Percentiles rank a stretch among this genome's conserved stretches.
Evolutionary conservation across 1,140 invertebrate species (phyloP).

Genomic region (Druon quercuslanigerum): DNA sequence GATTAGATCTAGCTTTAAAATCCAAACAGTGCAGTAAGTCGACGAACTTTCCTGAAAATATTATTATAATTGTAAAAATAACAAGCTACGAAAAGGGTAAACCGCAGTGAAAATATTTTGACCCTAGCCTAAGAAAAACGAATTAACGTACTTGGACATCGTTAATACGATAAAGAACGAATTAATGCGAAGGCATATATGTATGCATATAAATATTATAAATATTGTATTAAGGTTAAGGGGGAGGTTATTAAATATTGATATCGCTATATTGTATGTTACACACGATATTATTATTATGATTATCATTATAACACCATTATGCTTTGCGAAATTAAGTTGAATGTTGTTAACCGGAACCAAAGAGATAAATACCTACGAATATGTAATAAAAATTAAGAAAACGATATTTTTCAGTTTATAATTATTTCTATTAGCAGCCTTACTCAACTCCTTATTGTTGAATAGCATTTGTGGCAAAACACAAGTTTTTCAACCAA

Average conservation of each 20-base stretch:
- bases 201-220: slow-evolving; percentile 57
- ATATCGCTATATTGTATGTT: slow-evolving; percentile 71
- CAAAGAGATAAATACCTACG: slow-evolving; percentile 66
- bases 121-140: slow-evolving; percentile 62
- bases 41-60: slow-evolving; percentile 40
- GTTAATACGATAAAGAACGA: slow-evolving; percentile 57
- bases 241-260: slow-evolving; percentile 61
- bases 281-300: slow-evolving; percentile 61
- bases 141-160: slow-evolving; percentile 60
- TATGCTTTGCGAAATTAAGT: slow-evolving; percentile 72
- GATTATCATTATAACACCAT: slow-evolving; percentile 58
- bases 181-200: slow-evolving; percentile 67
- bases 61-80: slow-evolving; percentile 22
- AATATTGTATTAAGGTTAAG: slow-evolving; percentile 53
- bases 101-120: slow-evolving; percentile 64
- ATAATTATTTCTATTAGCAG: slow-evolving; percentile 1
- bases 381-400: slow-evolving; percentile 70
- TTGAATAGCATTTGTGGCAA: not conserved
- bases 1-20: slow-evolving; percentile 45
- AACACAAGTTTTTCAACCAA: not conserved
- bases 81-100: slow-evolving; percentile 54
- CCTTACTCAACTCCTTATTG: not conserved
- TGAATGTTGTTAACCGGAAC: slow-evolving; percentile 69
- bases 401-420: slow-evolving; percentile 32
- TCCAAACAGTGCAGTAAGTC: slow-evolving; percentile 33